Conservation (phyloP, 2,888 invertebrate species). For the Scrobipalpa atriplicella region DNA sequence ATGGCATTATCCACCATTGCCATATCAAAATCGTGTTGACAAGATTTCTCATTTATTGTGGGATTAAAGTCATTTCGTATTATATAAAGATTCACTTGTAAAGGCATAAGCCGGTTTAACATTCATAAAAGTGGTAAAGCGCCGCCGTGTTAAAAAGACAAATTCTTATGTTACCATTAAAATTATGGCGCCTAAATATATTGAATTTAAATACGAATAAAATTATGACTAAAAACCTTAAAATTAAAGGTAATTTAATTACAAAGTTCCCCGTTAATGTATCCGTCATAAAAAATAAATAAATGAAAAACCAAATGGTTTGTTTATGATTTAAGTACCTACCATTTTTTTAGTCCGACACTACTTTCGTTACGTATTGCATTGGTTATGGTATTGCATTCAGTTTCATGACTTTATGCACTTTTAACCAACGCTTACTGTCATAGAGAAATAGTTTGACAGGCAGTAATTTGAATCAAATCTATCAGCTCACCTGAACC, state of each 20-base stretch:
- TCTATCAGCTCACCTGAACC: background rate
- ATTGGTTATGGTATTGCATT: too few relatives aligned
- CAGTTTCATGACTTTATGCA: too few relatives aligned
- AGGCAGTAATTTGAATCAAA: too few relatives aligned
- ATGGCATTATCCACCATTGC: conserved; percentile 32
- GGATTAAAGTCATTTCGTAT: conserved; percentile 42
- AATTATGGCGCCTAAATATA: conserved; percentile 14
- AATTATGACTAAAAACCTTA: background rate
- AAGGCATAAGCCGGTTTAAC: conserved; percentile 31
- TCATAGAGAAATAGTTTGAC: too few relatives aligned
- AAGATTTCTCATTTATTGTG: conserved; percentile 33
- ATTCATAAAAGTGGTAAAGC: conserved; percentile 35
- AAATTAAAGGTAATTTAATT: too few relatives aligned
- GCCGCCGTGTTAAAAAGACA: conserved; percentile 34
- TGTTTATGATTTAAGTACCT: too few relatives aligned
- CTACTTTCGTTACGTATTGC: too few relatives aligned
- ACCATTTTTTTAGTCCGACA: too few relatives aligned
- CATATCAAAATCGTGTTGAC: conserved; percentile 35
- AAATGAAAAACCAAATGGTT: too few relatives aligned
- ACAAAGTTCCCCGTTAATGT: background rate
- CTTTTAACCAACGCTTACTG: too few relatives aligned
- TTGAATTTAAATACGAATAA: conserved; percentile 4
- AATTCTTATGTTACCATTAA: conserved; percentile 34
- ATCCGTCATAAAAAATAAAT: too few relatives aligned
- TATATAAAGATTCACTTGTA: conserved; percentile 43